Conservation (phyloP, 2,113 vertebrate genomes). For the Pangasianodon hypophthalmus region DNA sequence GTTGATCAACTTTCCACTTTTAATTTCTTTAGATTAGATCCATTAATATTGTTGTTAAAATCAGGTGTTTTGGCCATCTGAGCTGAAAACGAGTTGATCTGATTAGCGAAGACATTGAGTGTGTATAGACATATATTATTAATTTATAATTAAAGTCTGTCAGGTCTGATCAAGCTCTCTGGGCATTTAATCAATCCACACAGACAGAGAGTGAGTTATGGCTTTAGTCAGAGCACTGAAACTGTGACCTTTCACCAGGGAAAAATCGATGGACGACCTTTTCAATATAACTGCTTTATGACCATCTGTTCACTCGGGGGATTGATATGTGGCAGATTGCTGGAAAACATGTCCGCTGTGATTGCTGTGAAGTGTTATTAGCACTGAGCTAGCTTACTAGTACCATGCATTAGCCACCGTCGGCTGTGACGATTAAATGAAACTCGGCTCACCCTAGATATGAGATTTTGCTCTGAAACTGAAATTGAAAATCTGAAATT, state of each 20-base stretch:
- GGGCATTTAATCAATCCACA: conserved; percentile 51
- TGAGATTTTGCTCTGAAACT: conserved; percentile 3
- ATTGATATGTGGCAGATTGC: background rate
- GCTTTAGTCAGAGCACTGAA: conserved; percentile 36
- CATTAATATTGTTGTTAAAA: background rate
- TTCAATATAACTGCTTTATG: conserved; percentile 1
- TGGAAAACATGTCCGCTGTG: background rate
- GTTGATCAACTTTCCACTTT: background rate
- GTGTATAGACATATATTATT: background rate
- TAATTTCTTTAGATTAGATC: background rate
- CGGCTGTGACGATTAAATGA: conserved; percentile 12
- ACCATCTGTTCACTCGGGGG: background rate
- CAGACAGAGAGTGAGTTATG: conserved; percentile 46
- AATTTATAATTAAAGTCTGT: background rate
- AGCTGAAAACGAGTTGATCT: background rate
- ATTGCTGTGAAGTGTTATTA: conserved; percentile 17
- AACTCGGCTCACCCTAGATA: background rate
- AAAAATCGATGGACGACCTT: conserved; percentile 40
- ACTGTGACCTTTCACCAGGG: conserved; percentile 28
- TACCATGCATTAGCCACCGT: background rate
- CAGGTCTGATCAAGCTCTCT: conserved; percentile 8
- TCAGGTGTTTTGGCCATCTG: background rate
- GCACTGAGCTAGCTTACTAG: background rate
- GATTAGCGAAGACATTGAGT: conserved; percentile 30
- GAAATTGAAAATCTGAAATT: background rate